Conservation (phyloP, 2,888 invertebrate genomes). For the Bombylius discolor region DNA sequence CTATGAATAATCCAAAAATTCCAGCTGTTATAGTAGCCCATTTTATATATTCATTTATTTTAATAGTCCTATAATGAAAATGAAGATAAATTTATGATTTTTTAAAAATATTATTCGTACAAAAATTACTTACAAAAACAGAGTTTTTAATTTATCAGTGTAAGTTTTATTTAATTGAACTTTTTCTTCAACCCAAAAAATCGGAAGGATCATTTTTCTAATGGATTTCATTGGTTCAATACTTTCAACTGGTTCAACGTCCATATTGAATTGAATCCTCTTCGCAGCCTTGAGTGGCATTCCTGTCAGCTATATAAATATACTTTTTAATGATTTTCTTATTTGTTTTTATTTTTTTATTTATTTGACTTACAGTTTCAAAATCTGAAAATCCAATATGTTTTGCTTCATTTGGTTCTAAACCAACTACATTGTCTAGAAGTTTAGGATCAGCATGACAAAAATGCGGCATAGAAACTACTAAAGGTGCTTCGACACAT, state of each 20-base stretch:
- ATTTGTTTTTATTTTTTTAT: neutral
- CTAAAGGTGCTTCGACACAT: slow-evolving; percentile 56
- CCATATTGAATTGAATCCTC: slow-evolving; percentile 61
- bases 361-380: slow-evolving; percentile 47
- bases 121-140: slow-evolving; percentile 24
- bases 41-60: neutral
- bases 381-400: slow-evolving; percentile 64
- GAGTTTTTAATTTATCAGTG: slow-evolving; percentile 46
- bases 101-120: no score
- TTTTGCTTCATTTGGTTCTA: slow-evolving; percentile 49
- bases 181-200: slow-evolving; percentile 70
- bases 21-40: neutral
- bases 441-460: slow-evolving; percentile 42
- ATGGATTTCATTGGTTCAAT: slow-evolving; percentile 52
- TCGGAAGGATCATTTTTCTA: slow-evolving; percentile 49
- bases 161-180: slow-evolving; percentile 52
- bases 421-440: slow-evolving; percentile 36
- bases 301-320: slow-evolving; percentile 36
- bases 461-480: slow-evolving; percentile 69
- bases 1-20: neutral
- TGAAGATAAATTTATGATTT: no score
- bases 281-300: slow-evolving; percentile 60
- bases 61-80: slow-evolving; percentile 18
- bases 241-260: slow-evolving; percentile 47
- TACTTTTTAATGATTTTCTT: no score